These are phyloP conservation scores for Cenopis cana DNA, from an alignment of 2,888 invertebrate genomes.

Conservation along the genomic window DNA sequence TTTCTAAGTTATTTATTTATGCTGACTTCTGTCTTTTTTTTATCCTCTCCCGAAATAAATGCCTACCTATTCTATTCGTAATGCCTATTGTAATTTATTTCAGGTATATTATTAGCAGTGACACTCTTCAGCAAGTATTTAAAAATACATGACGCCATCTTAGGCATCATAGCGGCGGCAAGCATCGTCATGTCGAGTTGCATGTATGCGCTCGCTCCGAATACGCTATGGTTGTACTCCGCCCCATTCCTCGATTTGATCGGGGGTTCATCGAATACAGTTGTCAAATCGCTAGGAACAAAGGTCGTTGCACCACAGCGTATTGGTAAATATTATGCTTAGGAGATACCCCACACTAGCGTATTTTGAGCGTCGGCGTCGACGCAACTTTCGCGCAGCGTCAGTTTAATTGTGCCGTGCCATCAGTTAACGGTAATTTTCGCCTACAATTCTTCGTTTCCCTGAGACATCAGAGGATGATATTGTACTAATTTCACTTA, in stretches of 20 bases:
- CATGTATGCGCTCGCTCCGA: slow-evolving; percentile 76
- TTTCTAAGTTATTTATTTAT: no score
- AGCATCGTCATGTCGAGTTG: slow-evolving; percentile 73
- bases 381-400: no score
- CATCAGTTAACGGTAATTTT: no score
- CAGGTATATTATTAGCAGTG: slow-evolving; percentile 77
- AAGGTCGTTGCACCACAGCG: slow-evolving; percentile 82
- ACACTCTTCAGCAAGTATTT: slow-evolving; percentile 74
- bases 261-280: slow-evolving; percentile 80
- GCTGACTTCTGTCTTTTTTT: no score
- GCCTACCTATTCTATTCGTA: no score
- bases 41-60: no score
- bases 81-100: not conserved
- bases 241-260: slow-evolving; percentile 80
- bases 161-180: slow-evolving; percentile 78
- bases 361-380: no score
- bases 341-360: no score
- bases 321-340: slow-evolving; percentile 75
- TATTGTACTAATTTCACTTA: no score
- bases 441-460: no score
- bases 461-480: no score
- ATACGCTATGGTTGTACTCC: slow-evolving; percentile 70
- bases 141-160: slow-evolving; percentile 75
- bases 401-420: no score
- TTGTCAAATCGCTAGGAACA: slow-evolving; percentile 83